Evolutionary conservation across 1,140 invertebrate species (phyloP).

Genomic region (Harpegnathos saltator): DNA sequence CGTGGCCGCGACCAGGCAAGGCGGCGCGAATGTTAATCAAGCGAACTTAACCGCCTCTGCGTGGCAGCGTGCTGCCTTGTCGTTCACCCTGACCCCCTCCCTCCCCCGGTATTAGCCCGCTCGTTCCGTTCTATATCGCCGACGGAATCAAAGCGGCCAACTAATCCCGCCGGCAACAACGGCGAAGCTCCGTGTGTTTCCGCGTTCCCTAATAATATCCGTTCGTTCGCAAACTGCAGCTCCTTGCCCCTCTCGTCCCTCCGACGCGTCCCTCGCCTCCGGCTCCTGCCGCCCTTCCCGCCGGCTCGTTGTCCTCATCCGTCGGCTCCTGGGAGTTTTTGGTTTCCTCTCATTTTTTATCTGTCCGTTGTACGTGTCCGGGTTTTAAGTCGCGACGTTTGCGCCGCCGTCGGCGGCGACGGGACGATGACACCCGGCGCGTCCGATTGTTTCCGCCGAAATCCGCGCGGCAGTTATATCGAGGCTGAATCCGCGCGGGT

Average conservation of each 20-base stretch:
- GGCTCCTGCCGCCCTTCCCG: no score
- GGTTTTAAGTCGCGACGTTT: no score
- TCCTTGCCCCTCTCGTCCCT: neutral
- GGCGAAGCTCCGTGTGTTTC: neutral
- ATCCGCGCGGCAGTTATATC: conserved; percentile 33
- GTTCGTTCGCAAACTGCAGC: neutral
- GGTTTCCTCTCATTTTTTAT: no score
- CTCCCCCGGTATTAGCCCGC: conserved; percentile 5
- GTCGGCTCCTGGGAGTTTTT: no score
- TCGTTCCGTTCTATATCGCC: conserved; percentile 34
- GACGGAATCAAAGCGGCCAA: conserved; percentile 37
- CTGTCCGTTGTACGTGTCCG: no score
- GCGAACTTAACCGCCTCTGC: conserved; percentile 1
- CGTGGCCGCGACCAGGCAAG: neutral
- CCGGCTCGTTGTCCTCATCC: no score
- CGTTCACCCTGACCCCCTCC: conserved; percentile 32
- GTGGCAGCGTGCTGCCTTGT: conserved; percentile 32
- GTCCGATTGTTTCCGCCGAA: conserved; percentile 57
- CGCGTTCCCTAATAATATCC: conserved; percentile 32
- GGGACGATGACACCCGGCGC: no score
- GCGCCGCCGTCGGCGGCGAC: no score
- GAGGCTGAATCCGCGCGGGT: conserved; percentile 37
- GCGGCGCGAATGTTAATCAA: conserved; percentile 48
- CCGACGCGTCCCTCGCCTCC: neutral
- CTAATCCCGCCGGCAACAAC: conserved; percentile 33